Base-by-base conservation (phyloP, 2,113 vertebrate species). In the Chaetodon auriga region DNA sequence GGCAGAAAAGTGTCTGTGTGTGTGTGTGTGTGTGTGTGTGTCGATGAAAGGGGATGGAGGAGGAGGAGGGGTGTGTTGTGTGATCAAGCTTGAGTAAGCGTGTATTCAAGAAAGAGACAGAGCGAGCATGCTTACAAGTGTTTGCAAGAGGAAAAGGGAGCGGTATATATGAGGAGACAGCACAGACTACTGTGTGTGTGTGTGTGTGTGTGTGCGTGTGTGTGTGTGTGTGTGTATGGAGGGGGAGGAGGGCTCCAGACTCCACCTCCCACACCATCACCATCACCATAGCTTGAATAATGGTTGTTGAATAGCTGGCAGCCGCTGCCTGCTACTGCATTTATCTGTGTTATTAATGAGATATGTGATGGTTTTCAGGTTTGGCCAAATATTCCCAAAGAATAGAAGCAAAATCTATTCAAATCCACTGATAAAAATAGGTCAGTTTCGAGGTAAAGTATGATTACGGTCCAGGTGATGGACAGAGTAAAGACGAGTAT, bases 231-330 rank as follows among this genome's bases (percentile, higher is more conserved):
- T 75, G 78, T 74, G 82, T 43, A 55, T 43, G 69, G 61, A 80
- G 83, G 69, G 80, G 74, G 78, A 53, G 41, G 84, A 81, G 70
- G 83, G 72, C 51, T 64, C 77, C 23, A 94, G 90, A 92, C 96
- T 92, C 96, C 96, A 77, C 96, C 96, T 92, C 93, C 87, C 75
- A 78, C 92, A 86, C 73, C 80, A 30, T 41, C 41, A 9, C 63
- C 62, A 69, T 93, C 91, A 93, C 83, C 86, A 87, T 89, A 91
- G 85, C 90, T 76, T 84, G 81, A 92, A 90, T 91, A 91, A 93
- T 91, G 86, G 92, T 89, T 90, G 88, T 68, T 63, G 92, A 93
- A 83, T 86, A 72, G 83, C 88, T 70, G 16, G 81, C 75, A 80
- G 89, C 66, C 83, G 63, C 80, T 81, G 80, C 78, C 45, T 64